Evolutionary conservation across 2,797 vertebrate species (phyloP).

Genomic region (Clangula hyemalis): DNA sequence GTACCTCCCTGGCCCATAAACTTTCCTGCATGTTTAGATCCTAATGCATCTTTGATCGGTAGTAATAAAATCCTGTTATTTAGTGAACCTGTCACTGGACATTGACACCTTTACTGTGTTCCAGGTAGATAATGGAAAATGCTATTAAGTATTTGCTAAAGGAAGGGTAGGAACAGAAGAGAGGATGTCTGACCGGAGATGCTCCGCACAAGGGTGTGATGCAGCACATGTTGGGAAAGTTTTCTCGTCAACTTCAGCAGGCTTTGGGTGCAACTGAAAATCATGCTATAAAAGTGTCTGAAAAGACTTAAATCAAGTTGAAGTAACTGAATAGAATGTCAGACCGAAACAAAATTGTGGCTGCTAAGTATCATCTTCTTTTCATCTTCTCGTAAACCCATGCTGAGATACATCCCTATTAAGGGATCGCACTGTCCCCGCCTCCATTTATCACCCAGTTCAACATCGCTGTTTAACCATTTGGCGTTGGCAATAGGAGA

Average conservation of each 20-base stretch:
- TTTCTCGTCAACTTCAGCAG: background rate
- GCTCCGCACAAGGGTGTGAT: accelerated
- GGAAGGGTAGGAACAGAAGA: background rate
- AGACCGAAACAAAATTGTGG: background rate
- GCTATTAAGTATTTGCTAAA: background rate
- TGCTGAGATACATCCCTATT: background rate
- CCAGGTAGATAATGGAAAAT: background rate
- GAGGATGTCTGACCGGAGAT: accelerated
- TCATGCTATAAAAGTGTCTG: background rate
- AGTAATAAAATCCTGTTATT: background rate
- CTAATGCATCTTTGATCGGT: background rate
- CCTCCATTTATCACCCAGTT: background rate
- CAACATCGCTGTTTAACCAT: background rate
- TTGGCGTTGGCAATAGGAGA: background rate
- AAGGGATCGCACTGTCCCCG: background rate
- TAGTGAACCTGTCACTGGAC: background rate
- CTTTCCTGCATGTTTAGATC: background rate
- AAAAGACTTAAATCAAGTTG: background rate
- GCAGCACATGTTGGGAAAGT: accelerated
- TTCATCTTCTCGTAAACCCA: background rate
- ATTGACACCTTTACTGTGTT: background rate
- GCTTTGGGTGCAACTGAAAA: background rate
- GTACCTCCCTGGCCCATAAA: background rate
- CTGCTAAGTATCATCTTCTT: background rate
- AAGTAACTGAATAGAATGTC: background rate